phyloP scores from a whole-genome alignment of 2,797 vertebrate genomes.

The Coreius guichenoti region DNA sequence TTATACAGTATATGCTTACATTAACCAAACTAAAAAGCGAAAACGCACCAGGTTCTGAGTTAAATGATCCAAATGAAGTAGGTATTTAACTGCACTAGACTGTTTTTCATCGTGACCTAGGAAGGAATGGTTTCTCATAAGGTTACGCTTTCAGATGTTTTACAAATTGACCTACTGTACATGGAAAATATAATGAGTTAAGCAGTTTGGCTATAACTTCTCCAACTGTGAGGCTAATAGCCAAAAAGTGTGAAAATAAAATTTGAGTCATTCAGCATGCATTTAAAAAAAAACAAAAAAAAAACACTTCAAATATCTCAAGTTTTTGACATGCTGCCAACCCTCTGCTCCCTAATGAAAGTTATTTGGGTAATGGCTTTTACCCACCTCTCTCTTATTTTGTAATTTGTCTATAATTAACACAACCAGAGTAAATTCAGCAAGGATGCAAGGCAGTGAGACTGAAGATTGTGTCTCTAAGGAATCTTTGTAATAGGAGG shows the following conservation, averaged over 20 bases:
- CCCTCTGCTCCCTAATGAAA: background rate
- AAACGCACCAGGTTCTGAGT: background rate
- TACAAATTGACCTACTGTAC: background rate
- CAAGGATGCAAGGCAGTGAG: background rate
- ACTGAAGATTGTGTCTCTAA: background rate
- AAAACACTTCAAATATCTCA: background rate
- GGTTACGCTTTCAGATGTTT: background rate
- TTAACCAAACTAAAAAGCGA: background rate
- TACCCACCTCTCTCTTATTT: background rate
- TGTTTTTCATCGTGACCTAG: background rate
- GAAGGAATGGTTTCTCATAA: background rate
- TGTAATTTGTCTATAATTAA: background rate
- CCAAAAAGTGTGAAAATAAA: background rate
- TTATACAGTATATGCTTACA: background rate
- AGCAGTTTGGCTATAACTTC: background rate
- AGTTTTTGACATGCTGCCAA: background rate
- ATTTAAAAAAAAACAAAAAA: background rate
- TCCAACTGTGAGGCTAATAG: background rate
- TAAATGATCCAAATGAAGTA: background rate
- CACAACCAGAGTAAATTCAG: background rate
- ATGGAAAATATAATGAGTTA: background rate
- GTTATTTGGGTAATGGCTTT: slow-evolving; percentile 3
- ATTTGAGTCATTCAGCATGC: background rate
- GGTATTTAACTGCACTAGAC: background rate
- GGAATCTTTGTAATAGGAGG: background rate